These are phyloP conservation scores for Lycaena phlaeas DNA, from an alignment of 2,888 invertebrate genomes.

Conservation along the genomic window DNA sequence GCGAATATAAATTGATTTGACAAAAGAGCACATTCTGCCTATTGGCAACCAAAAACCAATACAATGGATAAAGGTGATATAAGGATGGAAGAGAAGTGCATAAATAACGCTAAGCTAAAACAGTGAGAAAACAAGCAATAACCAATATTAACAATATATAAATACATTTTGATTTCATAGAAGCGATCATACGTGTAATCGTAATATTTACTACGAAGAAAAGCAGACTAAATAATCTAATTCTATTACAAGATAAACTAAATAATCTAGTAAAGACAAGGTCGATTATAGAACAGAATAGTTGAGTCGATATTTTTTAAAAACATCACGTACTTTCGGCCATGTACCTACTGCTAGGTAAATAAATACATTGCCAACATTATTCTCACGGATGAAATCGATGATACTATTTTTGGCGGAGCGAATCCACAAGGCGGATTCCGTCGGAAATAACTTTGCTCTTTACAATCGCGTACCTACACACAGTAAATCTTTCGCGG, in stretches of 20 bases:
- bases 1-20: no score
- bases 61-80: no score
- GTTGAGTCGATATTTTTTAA: background rate
- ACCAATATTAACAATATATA: no score
- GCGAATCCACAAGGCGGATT: slow-evolving; percentile 63
- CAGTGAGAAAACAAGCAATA: no score
- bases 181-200: no score
- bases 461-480: slow-evolving; percentile 31
- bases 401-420: slow-evolving; percentile 63
- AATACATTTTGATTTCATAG: no score
- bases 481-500: slow-evolving; percentile 53
- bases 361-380: slow-evolving; percentile 49
- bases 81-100: no score
- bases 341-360: slow-evolving; percentile 38
- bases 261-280: slow-evolving; percentile 4
- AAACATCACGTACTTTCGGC: slow-evolving; percentile 10
- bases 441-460: slow-evolving; percentile 61
- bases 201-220: no score
- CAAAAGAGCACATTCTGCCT: no score
- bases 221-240: slow-evolving; percentile 1
- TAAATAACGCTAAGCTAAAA: no score
- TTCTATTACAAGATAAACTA: background rate
- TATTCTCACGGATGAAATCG: slow-evolving; percentile 52
- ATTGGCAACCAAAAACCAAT: no score
- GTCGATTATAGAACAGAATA: slow-evolving; percentile 1